Base-by-base conservation (phyloP, 2,113 vertebrate species). In the Callipepla californica region DNA sequence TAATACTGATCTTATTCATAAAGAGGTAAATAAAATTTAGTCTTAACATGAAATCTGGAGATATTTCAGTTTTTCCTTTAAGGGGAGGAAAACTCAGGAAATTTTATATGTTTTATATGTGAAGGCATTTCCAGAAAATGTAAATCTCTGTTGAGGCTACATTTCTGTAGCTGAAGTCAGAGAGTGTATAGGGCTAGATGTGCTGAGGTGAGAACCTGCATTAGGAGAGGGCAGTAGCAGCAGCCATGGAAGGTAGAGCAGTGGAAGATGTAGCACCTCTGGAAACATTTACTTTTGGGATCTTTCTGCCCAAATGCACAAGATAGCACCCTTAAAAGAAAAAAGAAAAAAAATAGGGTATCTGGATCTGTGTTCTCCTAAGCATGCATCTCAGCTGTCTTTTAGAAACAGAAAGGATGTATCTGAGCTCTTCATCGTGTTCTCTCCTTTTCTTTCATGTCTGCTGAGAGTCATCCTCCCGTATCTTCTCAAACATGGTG, bases 1-100 rank as follows among this genome's bases (percentile, higher is more conserved):
- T 68, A 81, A 70, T 34, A 51, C n/a, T 63, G 22, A 47, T 92
- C 62, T 79, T 87, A 76, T 61, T 92, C 38, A 48, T 47, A 69
- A 59, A 81, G 17, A 65, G 68, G 47, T 67, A 78, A 84, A 78
- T 89, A 75, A 86, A 89, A 81, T 70, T 25, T 45, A 72, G 12
- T 51, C 92, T 48, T 47, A 6, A 75, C 72, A 26, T 53, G 8
- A 85, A 81, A 75, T 22, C 9, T 72, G 44, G 38, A 81, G 57
- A 26, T 91, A 47, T 23, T 83, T 93, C 22, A 17, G 11, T 63
- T 86, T 93, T 78, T 8, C 11, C 7, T 15, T 57, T 30, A 61
- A 68, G 34, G 14, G 22, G 6, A 36, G 14, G 62, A 90, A 89
- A 78, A 21, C 15, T 14, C 28, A 42, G 58, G 34, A 62, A 81